Percentiles rank a stretch among this genome's conserved stretches.
Conservation (phyloP, 2,113 vertebrate genomes). For the Xiphophorus hellerii region DNA sequence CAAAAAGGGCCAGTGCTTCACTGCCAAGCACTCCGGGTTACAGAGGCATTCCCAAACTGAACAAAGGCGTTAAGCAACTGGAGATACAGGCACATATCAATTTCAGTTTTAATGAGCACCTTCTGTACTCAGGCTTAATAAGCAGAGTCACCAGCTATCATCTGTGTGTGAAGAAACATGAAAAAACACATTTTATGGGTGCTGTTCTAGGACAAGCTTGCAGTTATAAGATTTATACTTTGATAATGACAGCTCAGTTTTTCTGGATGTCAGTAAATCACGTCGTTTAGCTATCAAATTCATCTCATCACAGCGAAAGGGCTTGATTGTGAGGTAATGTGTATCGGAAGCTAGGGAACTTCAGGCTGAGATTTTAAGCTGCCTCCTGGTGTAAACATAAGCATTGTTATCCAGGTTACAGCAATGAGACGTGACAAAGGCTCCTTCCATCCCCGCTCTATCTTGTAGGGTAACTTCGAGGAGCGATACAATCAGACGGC, state of each 20-base stretch:
- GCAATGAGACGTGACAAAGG: constrained; percentile 72
- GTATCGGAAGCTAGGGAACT: constrained; percentile 32
- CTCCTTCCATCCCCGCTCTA: constrained; percentile 24
- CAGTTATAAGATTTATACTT: constrained; percentile 59
- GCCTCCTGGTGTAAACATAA: constrained; percentile 38
- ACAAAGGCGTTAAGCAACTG: constrained; percentile 71
- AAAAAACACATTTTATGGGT: constrained; percentile 51
- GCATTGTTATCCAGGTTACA: constrained; percentile 49
- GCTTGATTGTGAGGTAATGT: constrained; percentile 20
- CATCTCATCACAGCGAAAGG: constrained; percentile 30
- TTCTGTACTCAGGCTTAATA: constrained; percentile 53
- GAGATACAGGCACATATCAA: constrained; percentile 69
- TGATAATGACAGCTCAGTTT: constrained; percentile 51
- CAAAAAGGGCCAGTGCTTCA: constrained; percentile 51
- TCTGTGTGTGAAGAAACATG: constrained; percentile 22
- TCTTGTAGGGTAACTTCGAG: constrained; percentile 48
- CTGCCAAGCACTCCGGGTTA: constrained; percentile 71
- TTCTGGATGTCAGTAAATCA: constrained; percentile 50
- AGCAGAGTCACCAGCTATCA: constrained; percentile 50
- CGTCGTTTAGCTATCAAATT: constrained; percentile 34
- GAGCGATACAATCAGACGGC: constrained; percentile 56
- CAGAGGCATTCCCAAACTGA: constrained; percentile 69
- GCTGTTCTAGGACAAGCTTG: constrained; percentile 22
- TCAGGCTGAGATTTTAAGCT: constrained; percentile 3
- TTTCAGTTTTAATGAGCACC: constrained; percentile 74